Percentiles rank a stretch among this genome's conserved stretches.
phyloP scores from a whole-genome alignment of 2,797 vertebrate genomes.

The Periparus ater region DNA sequence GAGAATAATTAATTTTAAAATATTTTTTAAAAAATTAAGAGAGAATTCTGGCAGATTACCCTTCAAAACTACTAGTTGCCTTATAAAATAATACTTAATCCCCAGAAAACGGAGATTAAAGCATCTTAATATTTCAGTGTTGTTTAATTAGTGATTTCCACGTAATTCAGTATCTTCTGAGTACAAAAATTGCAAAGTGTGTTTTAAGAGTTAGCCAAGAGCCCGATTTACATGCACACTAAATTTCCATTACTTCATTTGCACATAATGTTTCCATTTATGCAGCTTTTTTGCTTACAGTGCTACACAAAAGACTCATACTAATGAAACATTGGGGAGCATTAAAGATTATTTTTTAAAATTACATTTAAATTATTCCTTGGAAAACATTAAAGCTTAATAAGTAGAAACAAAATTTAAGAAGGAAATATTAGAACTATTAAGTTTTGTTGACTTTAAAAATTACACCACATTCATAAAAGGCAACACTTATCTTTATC shows the following conservation, averaged over 20 bases:
- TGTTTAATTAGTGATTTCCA: neutral
- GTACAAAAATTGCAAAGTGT: neutral
- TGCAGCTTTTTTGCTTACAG: neutral
- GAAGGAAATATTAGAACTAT: neutral
- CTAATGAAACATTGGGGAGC: neutral
- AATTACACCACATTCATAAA: neutral
- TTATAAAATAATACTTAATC: slow-evolving; percentile 1
- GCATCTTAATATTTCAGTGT: neutral
- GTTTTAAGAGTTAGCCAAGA: neutral
- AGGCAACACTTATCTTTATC: neutral
- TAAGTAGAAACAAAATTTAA: neutral
- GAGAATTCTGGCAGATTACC: neutral
- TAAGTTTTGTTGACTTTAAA: neutral
- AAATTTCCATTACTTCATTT: neutral
- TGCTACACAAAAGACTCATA: rapidly evolving
- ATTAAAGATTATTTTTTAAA: neutral
- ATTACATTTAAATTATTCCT: neutral
- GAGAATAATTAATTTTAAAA: slow-evolving; percentile 7
- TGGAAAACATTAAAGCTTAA: neutral
- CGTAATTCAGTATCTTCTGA: neutral
- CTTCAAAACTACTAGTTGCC: neutral
- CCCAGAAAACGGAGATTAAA: neutral
- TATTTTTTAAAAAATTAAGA: neutral
- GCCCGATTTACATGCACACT: neutral
- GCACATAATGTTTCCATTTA: neutral